These are phyloP conservation scores for Acanthosepion pharaonis DNA, from an alignment of 2,888 invertebrate species.

Conservation along the genomic window DNA sequence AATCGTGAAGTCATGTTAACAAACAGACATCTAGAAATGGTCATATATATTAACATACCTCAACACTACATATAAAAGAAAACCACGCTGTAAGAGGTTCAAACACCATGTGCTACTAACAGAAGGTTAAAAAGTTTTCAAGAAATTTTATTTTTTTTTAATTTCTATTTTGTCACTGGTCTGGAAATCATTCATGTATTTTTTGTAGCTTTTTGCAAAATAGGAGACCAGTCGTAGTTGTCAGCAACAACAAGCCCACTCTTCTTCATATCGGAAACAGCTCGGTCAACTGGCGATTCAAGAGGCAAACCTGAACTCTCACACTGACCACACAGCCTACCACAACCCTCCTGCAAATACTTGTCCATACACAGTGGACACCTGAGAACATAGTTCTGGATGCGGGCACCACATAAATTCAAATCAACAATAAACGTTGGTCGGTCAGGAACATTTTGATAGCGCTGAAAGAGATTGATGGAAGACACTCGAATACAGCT, in stretches of 20 bases:
- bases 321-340: neutral
- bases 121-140: neutral
- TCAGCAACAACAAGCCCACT: neutral
- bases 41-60: too few species aligned
- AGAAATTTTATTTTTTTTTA: neutral
- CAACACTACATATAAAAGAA: too few species aligned
- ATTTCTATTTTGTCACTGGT: neutral
- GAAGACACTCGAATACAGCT: conserved; percentile 33
- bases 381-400: neutral
- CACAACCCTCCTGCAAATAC: neutral
- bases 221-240: neutral
- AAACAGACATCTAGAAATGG: too few species aligned
- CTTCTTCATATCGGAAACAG: conserved; percentile 24
- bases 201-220: neutral
- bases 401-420: conserved; percentile 35
- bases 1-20: too few species aligned
- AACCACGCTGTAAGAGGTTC: too few species aligned
- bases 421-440: neutral
- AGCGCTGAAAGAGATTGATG: neutral
- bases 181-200: neutral
- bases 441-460: neutral
- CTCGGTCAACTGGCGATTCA: conserved; percentile 37
- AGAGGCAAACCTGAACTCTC: neutral
- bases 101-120: too few species aligned
- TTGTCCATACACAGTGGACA: conserved; percentile 40